Evolutionary conservation across 2,113 vertebrate genomes (phyloP), one percentile per base, ranked within the genome.

Genomic region (Rhombomys opimus): DNA sequence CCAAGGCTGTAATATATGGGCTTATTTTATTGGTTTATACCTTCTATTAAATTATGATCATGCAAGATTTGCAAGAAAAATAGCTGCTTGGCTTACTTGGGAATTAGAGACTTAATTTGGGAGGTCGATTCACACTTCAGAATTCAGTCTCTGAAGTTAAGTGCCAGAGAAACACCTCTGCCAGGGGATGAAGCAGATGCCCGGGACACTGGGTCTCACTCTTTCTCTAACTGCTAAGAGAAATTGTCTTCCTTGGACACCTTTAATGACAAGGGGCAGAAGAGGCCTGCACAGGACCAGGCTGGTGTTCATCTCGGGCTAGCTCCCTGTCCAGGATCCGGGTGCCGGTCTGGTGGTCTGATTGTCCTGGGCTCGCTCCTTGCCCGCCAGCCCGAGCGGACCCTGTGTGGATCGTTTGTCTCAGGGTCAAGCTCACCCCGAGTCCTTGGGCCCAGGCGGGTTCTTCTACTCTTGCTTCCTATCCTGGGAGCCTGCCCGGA

Each of bases 11-110:
- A 98, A 98, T 97, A 97, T 98, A 98, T 98, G 95, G 96, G 90
- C 95, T 97, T 98, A 98, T 98, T 98, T 98, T 97, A 98, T 98
- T 98, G 98, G 96, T 97, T 97, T 97, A 96, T 96, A 93, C 97
- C 97, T 97, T 93, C 96, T 97, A 98, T 98, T 98, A 98, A 99
- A 98, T 98, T 98, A 98, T 90, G 93, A 90, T 97, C 91, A 92
- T 97, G 96, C 92, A 97, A 98, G 98, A 98, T 96, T 96, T 94
- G 92, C 38, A 12, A 96, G 97, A 97, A 96, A 98, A 98, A 98
- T 94, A 96, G 94, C 94, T 98, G 97, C 97, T 98, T 97, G 94
- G 91, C 95, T 97, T 90, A 85, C 72, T 95, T 65, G 90, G 77
- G 91, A 97, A 98, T 97, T 96, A 94, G 86, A 50, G 73, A 90